Evolutionary conservation across 2,113 vertebrate genomes (phyloP).

Genomic region (Chiloscyllium plagiosum): DNA sequence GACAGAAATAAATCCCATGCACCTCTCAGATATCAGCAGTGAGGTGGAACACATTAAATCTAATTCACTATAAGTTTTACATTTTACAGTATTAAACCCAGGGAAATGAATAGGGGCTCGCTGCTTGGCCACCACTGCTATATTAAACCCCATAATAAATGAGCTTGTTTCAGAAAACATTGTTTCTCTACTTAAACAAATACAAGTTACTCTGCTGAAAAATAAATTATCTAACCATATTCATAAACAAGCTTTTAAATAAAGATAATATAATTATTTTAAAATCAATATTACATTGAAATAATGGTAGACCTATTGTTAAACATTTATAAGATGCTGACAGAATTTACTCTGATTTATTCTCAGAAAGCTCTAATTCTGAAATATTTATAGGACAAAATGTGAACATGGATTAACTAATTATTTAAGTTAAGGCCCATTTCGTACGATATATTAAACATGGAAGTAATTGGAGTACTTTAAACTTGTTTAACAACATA

Average conservation of each 20-base stretch:
- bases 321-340: slow-evolving; percentile 36
- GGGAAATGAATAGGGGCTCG: not conserved
- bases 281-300: slow-evolving; percentile 34
- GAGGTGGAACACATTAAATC: slow-evolving; percentile 2
- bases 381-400: slow-evolving; percentile 37
- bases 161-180: not conserved
- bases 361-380: slow-evolving; percentile 26
- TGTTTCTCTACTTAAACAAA: not conserved
- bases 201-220: not conserved
- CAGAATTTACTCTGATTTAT: slow-evolving; percentile 35
- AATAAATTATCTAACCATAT: not conserved
- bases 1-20: not conserved
- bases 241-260: slow-evolving; percentile 35
- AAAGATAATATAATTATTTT: slow-evolving; percentile 37
- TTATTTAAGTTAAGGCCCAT: slow-evolving; percentile 33
- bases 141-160: slow-evolving; percentile 15
- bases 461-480: slow-evolving; percentile 36
- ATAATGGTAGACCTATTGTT: slow-evolving; percentile 34
- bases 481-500: slow-evolving; percentile 37
- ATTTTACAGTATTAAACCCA: not conserved
- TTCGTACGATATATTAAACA: slow-evolving; percentile 24
- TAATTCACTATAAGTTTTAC: slow-evolving; percentile 12
- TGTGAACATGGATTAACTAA: slow-evolving; percentile 36
- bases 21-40: slow-evolving; percentile 5
- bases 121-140: not conserved